Percentiles rank a stretch among this genome's conserved stretches.
Conservation (phyloP, 2,113 vertebrate genomes). For the Pachyramphus minor region DNA sequence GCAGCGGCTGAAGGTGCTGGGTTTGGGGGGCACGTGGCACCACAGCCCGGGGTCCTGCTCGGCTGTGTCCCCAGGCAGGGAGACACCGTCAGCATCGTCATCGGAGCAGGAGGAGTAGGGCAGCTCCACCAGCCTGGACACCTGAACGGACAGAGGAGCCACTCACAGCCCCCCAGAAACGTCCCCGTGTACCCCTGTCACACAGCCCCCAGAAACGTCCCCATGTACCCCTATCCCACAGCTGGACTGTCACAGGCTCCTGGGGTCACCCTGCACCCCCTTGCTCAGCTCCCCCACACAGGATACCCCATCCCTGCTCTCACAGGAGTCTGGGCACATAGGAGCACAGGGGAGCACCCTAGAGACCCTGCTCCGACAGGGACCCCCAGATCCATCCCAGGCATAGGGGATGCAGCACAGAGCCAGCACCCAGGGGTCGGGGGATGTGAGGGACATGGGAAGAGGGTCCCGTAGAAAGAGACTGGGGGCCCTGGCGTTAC, state of each 20-base stretch:
- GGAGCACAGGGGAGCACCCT: background rate
- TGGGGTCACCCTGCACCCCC: background rate
- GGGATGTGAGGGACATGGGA: fast-evolving
- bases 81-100: background rate
- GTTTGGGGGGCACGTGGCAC: background rate
- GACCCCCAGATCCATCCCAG: too few relatives aligned
- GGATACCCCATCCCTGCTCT: background rate
- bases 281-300: background rate
- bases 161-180: background rate
- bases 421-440: fast-evolving
- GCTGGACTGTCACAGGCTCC: background rate
- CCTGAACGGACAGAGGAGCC: background rate
- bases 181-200: fast-evolving
- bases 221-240: background rate
- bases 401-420: background rate
- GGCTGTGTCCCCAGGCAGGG: fast-evolving
- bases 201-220: background rate
- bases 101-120: background rate
- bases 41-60: background rate
- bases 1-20: constrained; percentile 45
- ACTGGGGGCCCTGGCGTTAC: constrained; percentile 22
- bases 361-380: background rate
- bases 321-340: fast-evolving
- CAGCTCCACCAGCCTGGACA: background rate
- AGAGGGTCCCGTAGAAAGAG: background rate